These are phyloP conservation scores for Halcyon smyrnensis DNA, from an alignment of 2,797 vertebrate genomes.

Conservation along the genomic window DNA sequence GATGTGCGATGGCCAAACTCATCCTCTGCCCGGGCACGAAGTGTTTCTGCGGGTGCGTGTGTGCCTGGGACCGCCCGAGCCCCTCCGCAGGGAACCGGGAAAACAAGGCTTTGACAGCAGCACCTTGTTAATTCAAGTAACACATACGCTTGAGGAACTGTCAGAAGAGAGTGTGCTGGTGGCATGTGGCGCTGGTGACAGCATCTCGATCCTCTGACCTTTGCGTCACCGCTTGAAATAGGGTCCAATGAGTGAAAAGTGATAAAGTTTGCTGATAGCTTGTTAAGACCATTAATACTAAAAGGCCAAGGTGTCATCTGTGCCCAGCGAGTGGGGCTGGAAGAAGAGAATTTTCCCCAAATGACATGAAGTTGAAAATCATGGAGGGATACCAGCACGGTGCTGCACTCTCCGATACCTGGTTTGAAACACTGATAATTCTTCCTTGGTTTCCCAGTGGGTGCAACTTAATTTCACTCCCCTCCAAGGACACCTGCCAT, in stretches of 20 bases:
- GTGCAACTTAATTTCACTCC: background rate
- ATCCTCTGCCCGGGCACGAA: background rate
- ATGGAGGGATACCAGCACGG: background rate
- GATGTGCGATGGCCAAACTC: background rate
- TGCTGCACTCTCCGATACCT: background rate
- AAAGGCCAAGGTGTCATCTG: background rate
- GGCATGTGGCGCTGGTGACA: background rate
- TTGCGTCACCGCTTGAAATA: background rate
- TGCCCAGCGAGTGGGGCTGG: rapidly evolving
- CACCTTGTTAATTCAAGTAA: background rate
- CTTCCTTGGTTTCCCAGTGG: background rate
- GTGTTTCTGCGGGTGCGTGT: background rate
- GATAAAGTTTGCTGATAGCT: background rate
- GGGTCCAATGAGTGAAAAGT: background rate
- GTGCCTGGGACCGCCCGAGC: background rate
- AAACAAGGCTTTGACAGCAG: background rate
- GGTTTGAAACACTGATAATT: rapidly evolving
- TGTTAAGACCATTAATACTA: background rate
- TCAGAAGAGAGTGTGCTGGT: background rate
- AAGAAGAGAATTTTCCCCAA: background rate
- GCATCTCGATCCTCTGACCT: background rate
- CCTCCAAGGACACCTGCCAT: background rate
- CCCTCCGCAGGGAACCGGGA: background rate
- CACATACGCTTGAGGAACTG: background rate
- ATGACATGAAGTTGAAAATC: background rate